Evolutionary conservation across 30 jellyfish, hydroid and myxozoan genomes (phyloP), one percentile per base, ranked within the genome.

Genomic region (Aurelia sp.): DNA sequence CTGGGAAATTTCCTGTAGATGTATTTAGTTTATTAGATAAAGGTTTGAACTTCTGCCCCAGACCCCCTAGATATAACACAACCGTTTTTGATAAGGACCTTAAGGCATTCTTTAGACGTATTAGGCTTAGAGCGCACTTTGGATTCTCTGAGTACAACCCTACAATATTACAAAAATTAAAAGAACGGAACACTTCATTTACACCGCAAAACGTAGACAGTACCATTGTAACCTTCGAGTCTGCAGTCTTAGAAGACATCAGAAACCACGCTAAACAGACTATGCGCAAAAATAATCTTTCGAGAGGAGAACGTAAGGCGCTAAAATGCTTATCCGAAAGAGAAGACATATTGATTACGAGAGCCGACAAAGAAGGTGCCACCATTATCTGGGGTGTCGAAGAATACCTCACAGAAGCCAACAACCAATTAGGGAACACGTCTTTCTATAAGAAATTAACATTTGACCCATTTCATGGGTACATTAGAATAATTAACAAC

Each of bases 361-460:
- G 71, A 73, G 85, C 85, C 3, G 85, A 73, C 24, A 73, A 73
- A 38, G 79, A 63, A 27, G 79, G 79, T 27, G 79, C 79, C 38
- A 55, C 40, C 8, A 73, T 73, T 31, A 73, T 73, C 40, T 73
- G 85, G 85, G 79, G 79, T 33, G n/a, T 65, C 44, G n/a, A 71
- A 71, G 82, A 71, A 40, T 71, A 71, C 67, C 33, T 71, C 27
- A n/a, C 33, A 8, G 82, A 73, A 11, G 73, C 72, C 47, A 27
- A 73, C 12, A 73, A 55, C 48, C 85, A 73, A 58, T 35, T 73
- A 33, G 44, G 44, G 4, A 70, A 33, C 51, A 70, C 63, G 22
- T 20, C 81, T 8, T 70, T 47, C 44, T 70, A 70, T 70, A 38
- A 70, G 24, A 70, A 70, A 70, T 57, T 20, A 38, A 70, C 61